Percentiles rank a stretch among this genome's conserved stretches.
Evolutionary conservation across 2,888 invertebrate species (phyloP).

Genomic region (Papilio demoleus): DNA sequence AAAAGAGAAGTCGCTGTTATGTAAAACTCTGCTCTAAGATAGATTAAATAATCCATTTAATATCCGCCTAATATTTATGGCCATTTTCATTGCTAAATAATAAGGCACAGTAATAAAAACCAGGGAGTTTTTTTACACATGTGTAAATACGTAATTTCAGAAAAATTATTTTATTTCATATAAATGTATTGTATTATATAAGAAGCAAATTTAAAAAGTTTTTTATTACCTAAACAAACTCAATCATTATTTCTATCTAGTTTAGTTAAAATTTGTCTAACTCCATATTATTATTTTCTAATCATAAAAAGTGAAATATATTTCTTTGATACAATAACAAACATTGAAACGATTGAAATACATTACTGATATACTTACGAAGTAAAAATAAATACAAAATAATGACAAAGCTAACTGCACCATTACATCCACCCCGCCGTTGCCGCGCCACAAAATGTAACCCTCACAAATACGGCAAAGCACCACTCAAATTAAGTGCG

Average conservation of each 20-base stretch:
- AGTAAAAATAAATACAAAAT: constrained; percentile 63
- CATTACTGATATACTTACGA: constrained; percentile 36
- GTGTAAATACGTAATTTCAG: too few species aligned
- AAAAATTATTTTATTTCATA: too few species aligned
- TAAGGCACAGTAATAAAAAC: too few species aligned
- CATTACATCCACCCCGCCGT: constrained; percentile 64
- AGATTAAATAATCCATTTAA: too few species aligned
- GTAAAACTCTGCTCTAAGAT: too few species aligned
- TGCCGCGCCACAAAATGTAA: constrained; percentile 50
- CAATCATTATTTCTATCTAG: not conserved
- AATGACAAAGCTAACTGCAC: constrained; percentile 72
- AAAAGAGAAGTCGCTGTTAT: not conserved
- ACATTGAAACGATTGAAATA: constrained; percentile 30
- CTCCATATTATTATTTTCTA: not conserved
- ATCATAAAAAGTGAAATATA: not conserved
- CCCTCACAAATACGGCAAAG: constrained; percentile 70
- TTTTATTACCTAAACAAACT: too few species aligned
- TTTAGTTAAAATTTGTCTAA: not conserved
- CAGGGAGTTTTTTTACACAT: too few species aligned
- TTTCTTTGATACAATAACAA: constrained; percentile 10
- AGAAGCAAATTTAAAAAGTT: too few species aligned
- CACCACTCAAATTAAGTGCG: constrained; percentile 84
- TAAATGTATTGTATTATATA: too few species aligned
- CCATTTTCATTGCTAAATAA: too few species aligned
- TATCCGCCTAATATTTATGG: too few species aligned